Evolutionary conservation across 2,797 vertebrate species (phyloP), one percentile per base, ranked within the genome.

Genomic region (Chrosomus eos): DNA sequence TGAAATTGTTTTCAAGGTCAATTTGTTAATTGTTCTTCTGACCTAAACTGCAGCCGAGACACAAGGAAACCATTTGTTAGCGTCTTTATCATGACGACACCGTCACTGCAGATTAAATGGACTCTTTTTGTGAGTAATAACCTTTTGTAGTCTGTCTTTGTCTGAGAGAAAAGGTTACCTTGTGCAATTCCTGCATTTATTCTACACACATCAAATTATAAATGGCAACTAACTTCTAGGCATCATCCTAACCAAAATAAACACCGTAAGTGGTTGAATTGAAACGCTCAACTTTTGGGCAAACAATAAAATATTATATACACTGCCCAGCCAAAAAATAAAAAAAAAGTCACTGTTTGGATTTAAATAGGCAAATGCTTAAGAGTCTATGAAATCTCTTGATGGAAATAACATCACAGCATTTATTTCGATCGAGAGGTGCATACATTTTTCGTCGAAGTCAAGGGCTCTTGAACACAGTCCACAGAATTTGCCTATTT

Each of bases 101-200:
- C 91, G 92, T 94, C 91, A 28, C 87, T 67, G 60, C n/a, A 84
- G 88, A 90, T 88, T 93, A 90, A 91, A 93, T 92, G 92, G 87
- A 86, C 73, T 70, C 28, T 60, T 66, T 43, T 45, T 48, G 31
- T 26, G 79, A 66, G 78, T 43, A 66, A 81, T 88, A 89, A 89
- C 88, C 88, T 90, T 31, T 89, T 86, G 87, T 84, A 83, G 74
- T 87, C 71, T 80, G 74, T 83, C 73, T 93, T 71, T 89, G 88
- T 90, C 87, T 78, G 76, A 75, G 76, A 75, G 87, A 87, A 90
- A 90, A 85, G 89, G 80, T 89, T 89, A 75, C 82, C 87, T 85
- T 91, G 88, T 87, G 33, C 36, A 53, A 55, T 33, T 53, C 8
- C 40, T 28, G 58, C 23, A 1, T 55, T 51, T 38, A 43, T 38